Conservation (phyloP, 2,113 vertebrate genomes). For the Cephalopholis sonnerati region DNA sequence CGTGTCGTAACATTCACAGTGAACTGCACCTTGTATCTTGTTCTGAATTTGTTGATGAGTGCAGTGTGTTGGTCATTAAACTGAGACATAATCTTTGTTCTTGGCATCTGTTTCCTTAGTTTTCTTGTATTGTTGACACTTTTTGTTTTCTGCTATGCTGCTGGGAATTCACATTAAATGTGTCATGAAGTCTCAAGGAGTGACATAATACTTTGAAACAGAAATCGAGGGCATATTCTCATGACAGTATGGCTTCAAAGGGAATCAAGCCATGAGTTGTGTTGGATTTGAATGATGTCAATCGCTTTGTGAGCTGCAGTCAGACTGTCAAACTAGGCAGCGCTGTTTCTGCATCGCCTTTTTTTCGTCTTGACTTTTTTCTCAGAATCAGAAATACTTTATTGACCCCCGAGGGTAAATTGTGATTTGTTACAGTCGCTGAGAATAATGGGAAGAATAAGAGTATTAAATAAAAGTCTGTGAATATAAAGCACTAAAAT, state of each 20-base stretch:
- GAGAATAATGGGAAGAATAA: too few relatives aligned
- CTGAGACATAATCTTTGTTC: not conserved
- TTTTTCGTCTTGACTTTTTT: too few relatives aligned
- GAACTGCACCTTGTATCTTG: not conserved
- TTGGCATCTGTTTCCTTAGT: not conserved
- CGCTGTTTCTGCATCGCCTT: too few relatives aligned
- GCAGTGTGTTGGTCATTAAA: not conserved
- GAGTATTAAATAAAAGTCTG: too few relatives aligned
- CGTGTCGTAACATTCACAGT: not conserved
- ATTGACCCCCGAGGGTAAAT: too few relatives aligned
- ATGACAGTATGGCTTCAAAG: not conserved
- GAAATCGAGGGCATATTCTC: not conserved
- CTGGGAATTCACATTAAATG: slow-evolving; percentile 14
- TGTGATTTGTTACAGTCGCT: too few relatives aligned
- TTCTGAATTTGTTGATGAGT: not conserved
- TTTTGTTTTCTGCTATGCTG: slow-evolving; percentile 6
- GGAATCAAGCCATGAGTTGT: not conserved
- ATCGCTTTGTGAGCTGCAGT: too few relatives aligned
- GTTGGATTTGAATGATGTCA: too few relatives aligned
- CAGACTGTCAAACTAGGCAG: too few relatives aligned
- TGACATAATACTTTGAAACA: not conserved
- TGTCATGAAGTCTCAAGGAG: not conserved
- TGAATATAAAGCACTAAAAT: too few relatives aligned
- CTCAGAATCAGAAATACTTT: too few relatives aligned
- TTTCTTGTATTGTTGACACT: slow-evolving; percentile 4